A percentile compares a stretch with the other conserved stretches of the same genome.
These are phyloP conservation scores for Rambutsinella grinnellia DNA, from an alignment of 2,888 invertebrate genomes.

Conservation along the genomic window DNA sequence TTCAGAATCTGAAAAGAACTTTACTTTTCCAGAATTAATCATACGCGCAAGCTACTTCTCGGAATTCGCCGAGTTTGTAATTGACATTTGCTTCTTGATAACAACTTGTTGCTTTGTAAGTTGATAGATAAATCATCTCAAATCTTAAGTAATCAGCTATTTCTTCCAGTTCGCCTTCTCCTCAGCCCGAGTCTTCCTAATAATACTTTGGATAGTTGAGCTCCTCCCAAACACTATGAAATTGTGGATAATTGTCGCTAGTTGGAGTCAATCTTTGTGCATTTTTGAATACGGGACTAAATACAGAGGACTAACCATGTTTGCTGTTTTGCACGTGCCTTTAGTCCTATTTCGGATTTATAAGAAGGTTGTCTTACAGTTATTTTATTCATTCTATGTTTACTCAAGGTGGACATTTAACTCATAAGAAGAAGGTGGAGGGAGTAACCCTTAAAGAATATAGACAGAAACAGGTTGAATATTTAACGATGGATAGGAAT, in stretches of 20 bases:
- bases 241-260: background rate
- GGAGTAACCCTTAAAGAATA: constrained; percentile 17
- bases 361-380: constrained; percentile 13
- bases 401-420: background rate
- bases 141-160: background rate
- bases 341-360: constrained; percentile 19
- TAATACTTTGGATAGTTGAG: constrained; percentile 27
- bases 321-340: constrained; percentile 14
- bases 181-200: constrained; percentile 16
- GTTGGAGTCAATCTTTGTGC: constrained; percentile 28
- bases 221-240: constrained; percentile 7
- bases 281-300: constrained; percentile 20
- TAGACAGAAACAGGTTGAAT: constrained; percentile 2
- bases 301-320: background rate
- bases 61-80: constrained; percentile 3
- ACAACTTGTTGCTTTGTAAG: constrained; percentile 39
- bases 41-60: background rate
- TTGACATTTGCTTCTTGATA: constrained; percentile 11
- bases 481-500: constrained; percentile 26
- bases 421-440: background rate
- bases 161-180: constrained; percentile 13
- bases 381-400: constrained; percentile 15
- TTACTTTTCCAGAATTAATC: constrained; percentile 7
- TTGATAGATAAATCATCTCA: too few relatives aligned
- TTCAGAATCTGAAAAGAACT: background rate